A percentile compares a stretch with the other conserved stretches of the same genome.
phyloP scores from a whole-genome alignment of 2,888 invertebrate species.

The Caenorhabditis uteleia region DNA sequence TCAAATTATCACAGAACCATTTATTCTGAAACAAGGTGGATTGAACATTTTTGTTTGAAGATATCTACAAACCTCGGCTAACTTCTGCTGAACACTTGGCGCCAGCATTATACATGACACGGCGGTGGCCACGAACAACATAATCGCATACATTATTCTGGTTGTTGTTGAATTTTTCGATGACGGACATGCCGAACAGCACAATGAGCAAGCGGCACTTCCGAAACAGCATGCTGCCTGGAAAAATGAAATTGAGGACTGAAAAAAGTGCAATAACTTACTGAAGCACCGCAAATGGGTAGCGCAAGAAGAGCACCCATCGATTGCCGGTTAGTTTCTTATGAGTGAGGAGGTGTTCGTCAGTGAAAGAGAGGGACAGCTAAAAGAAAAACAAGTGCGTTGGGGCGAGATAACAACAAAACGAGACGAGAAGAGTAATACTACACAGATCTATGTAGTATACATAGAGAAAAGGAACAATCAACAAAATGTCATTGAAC shows the following conservation, averaged over 20 bases:
- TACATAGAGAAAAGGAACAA: too few species aligned
- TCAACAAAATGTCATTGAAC: too few species aligned
- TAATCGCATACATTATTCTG: conserved; percentile 87
- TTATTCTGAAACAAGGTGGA: conserved; percentile 43
- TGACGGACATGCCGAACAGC: conserved; percentile 93
- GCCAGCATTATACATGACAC: conserved; percentile 87
- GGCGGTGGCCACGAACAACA: conserved; percentile 88
- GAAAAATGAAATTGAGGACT: conserved; percentile 62
- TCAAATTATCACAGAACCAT: conserved; percentile 65
- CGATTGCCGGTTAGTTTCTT: too few species aligned
- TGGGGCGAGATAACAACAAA: too few species aligned
- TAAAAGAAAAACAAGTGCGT: too few species aligned
- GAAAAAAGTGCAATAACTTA: conserved; percentile 7
- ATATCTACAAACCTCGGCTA: conserved; percentile 78
- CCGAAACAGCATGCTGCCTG: conserved; percentile 96
- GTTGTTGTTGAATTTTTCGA: conserved; percentile 95
- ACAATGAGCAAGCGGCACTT: conserved; percentile 92
- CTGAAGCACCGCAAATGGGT: conserved; percentile 28
- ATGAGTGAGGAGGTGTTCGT: too few species aligned
- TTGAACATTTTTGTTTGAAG: background rate
- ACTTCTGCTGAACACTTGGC: conserved; percentile 83
- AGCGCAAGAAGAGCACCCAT: conserved; percentile 35
- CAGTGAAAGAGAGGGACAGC: too few species aligned
- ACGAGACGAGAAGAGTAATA: too few species aligned
- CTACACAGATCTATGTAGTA: too few species aligned